Evolutionary conservation across 2,113 vertebrate genomes (phyloP).

Genomic region (Gadus macrocephalus): DNA sequence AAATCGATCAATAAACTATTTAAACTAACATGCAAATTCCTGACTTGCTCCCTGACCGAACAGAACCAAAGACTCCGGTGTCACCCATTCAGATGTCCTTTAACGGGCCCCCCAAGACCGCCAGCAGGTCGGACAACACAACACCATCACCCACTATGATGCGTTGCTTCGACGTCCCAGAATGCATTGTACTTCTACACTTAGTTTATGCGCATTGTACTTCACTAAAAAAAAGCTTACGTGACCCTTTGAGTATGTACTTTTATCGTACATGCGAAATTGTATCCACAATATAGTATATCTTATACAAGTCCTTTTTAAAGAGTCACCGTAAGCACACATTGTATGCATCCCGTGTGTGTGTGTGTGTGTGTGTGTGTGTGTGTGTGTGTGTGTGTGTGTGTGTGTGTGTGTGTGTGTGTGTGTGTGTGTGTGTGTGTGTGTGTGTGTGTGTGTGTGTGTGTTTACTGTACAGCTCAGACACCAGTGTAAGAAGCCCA

Average conservation of each 20-base stretch:
- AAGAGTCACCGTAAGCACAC: background rate
- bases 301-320: background rate
- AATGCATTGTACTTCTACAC: background rate
- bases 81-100: conserved; percentile 22
- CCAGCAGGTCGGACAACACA: conserved; percentile 76
- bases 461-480: conserved; percentile 20
- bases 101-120: conserved; percentile 73
- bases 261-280: too few species aligned
- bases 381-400: too few species aligned
- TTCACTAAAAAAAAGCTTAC: too few species aligned
- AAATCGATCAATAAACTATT: too few species aligned
- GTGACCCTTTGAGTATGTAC: too few species aligned
- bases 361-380: too few species aligned
- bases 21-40: too few species aligned
- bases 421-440: too few species aligned
- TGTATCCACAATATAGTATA: too few species aligned
- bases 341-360: background rate
- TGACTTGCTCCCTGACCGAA: background rate
- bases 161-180: background rate
- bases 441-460: background rate
- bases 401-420: too few species aligned
- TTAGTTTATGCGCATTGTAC: background rate
- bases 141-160: background rate
- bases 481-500: conserved; percentile 71
- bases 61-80: background rate